phyloP scores from a whole-genome alignment of 2,113 vertebrate genomes.

The Myrmecobius fasciatus region DNA sequence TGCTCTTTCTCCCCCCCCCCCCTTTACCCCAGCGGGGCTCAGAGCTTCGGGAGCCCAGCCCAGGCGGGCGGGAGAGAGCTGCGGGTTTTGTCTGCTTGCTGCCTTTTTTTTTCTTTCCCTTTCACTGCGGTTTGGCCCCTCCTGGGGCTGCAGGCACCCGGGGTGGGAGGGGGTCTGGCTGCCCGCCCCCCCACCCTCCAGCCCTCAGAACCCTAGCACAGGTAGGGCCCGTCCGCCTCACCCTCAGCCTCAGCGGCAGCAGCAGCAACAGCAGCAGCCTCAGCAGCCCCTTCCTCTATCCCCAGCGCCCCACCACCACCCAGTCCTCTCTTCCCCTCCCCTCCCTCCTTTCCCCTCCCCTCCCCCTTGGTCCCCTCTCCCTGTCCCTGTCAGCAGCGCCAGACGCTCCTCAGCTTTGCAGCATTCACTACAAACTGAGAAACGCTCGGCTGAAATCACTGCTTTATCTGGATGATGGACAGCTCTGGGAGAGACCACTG shows the following conservation, averaged over 20 bases:
- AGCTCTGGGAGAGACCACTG: slow-evolving; percentile 83
- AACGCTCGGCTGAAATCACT: slow-evolving; percentile 83
- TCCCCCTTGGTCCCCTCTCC: slow-evolving; percentile 59
- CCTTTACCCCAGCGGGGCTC: slow-evolving; percentile 3
- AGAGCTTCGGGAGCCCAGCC: slow-evolving; percentile 63
- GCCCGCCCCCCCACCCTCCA: background rate
- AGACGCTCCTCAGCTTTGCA: slow-evolving; percentile 74
- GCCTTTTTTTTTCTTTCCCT: background rate
- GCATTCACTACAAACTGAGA: slow-evolving; percentile 81
- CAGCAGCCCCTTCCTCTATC: background rate
- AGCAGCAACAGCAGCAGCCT: background rate
- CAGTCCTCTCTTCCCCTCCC: background rate
- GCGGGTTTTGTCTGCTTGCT: slow-evolving; percentile 73
- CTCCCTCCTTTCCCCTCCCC: slow-evolving; percentile 16
- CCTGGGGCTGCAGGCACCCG: slow-evolving; percentile 61
- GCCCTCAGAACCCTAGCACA: slow-evolving; percentile 52
- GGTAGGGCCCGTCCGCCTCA: slow-evolving; percentile 44
- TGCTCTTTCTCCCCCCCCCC: background rate
- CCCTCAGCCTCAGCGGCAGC: background rate
- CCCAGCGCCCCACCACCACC: background rate
- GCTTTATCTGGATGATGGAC: slow-evolving; percentile 84
- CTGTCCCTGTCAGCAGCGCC: slow-evolving; percentile 75
- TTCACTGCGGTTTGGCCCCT: slow-evolving; percentile 72
- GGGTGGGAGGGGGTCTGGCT: slow-evolving; percentile 57
- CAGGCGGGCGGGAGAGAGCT: slow-evolving; percentile 54